These are phyloP conservation scores for Ctenicera cuprea DNA, from an alignment of 2,888 invertebrate species.

Conservation along the genomic window DNA sequence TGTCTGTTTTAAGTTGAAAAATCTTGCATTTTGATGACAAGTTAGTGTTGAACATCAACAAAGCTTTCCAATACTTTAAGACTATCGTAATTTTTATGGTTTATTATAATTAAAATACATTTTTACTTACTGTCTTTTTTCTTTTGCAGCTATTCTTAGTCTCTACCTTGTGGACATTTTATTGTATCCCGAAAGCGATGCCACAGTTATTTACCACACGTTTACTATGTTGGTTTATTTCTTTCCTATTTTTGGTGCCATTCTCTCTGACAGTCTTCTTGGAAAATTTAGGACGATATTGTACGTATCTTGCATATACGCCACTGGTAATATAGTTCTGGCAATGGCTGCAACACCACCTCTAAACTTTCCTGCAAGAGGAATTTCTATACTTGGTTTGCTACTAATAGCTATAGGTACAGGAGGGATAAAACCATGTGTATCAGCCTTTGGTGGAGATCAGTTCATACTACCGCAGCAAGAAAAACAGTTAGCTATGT, in stretches of 20 bases:
- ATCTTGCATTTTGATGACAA: too few relatives aligned
- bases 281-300: conserved; percentile 95
- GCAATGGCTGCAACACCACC: conserved; percentile 81
- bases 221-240: conserved; percentile 94
- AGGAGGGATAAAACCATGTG: conserved; percentile 97
- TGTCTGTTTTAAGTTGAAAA: too few relatives aligned
- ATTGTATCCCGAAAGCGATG: conserved; percentile 80
- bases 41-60: too few relatives aligned
- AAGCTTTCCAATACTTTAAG: too few relatives aligned
- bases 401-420: conserved; percentile 90
- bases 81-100: neutral
- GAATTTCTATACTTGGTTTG: conserved; percentile 77
- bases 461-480: conserved; percentile 91
- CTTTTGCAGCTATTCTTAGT: conserved; percentile 87
- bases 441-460: conserved; percentile 96
- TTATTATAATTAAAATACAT: neutral
- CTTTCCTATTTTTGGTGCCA: conserved; percentile 92
- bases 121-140: neutral
- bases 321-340: conserved; percentile 86
- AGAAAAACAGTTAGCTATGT: conserved; percentile 84
- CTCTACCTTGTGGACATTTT: conserved; percentile 90
- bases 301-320: conserved; percentile 91
- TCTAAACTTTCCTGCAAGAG: conserved; percentile 75
- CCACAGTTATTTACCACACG: conserved; percentile 92
- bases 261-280: conserved; percentile 93